Evolutionary conservation across 1,140 invertebrate genomes (phyloP), one percentile per base, ranked within the genome.

Genomic region (Samia ricini): DNA sequence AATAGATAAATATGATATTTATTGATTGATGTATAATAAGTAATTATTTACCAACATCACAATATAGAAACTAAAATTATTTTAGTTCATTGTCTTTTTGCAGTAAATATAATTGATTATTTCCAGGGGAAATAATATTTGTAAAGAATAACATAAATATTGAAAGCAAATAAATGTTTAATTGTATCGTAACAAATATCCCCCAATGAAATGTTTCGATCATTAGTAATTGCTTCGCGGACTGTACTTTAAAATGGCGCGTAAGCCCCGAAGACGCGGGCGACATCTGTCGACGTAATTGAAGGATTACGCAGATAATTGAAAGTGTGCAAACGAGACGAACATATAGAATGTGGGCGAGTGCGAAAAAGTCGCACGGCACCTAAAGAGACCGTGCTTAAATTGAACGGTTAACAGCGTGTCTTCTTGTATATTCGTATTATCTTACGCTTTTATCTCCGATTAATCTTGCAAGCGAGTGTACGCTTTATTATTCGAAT

Each of bases 281-380:
- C 84, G 85, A 88, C 88, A 90, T 90, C 88, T 90, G 88, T 88
- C 85, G 81, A 64, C 78, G 83, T 90, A 90, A 90, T 90, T 90
- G 88, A 90, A 82, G 88, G 88, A 90, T 90, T 90, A 90, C 76
- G 77, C 77, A 86, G 84, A 88, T 90, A 90, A 90, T 90, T 90
- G 88, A 90, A 90, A 90, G 77, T 72, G 87, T 75, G 76, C 69
- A 74, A 85, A 57, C 23, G 76, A 76, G 79, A 84, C 55, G 63
- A 55, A 56, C 62, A 72, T 57, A 50, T 19, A 24, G 5, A 23
- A 21, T 33, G 19, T 23, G 49, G 19, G 7, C 51, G 51, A 51
- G 80, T 21, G 67, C 22, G 71, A 86, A 60, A 57, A 81, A 78
- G 84, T 87, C 64, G 63, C 60, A 50, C 33, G 57, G 20, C 6